Base-by-base conservation (phyloP, 2,113 vertebrate genomes). In the Oncorhynchus masou region DNA sequence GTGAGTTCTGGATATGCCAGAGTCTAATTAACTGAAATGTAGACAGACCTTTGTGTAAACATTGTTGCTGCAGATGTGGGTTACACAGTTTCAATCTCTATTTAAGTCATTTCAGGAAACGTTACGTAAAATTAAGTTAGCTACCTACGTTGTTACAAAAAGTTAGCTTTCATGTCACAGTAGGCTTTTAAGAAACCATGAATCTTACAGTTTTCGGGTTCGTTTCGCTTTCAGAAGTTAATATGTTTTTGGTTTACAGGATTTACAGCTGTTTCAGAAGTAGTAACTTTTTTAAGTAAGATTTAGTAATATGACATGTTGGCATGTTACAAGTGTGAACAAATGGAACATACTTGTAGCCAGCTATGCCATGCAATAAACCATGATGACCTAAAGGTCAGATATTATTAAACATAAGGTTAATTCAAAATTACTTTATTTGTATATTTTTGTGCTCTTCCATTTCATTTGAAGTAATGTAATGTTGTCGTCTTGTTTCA, bases 1-100 rank as follows among this genome's bases (percentile, higher is more conserved):
- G 95, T 96, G 83, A 95, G 95, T 92, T 19, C 12, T n/a, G 11
- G 54, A 24, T 20, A 20, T 49, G 68, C 71, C 60, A 13, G 39
- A n/a, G 24, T 5, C 2, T 25, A 68, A 51, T 76, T 69, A 69
- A 68, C 70, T 34, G 27, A 69, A 68, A 70, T 76, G 51, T 68
- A 75, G 6, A 19, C 57, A 70, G 29, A 59, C 3, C 20, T 60
- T 57, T 62, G 20, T 48, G 74, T 70, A 76, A 75, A 75, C 74
- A 69, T 75, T 16, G 4, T 20, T 27, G 67, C 24, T 39, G 54
- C 49, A 29, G 66, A 57, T 49, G 67, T 69, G 54, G 27, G 22
- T 68, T 19, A 49, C 74, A 51, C 15, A 68, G 67, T 67, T 59
- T 59, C 51, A 19, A 54, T 54, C 51, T 20, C 19, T 5, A 16